Percentiles rank a stretch among this genome's conserved stretches.
These are phyloP conservation scores for Ovibos moschatus DNA, from an alignment of 2,113 vertebrate genomes.

Conservation along the genomic window DNA sequence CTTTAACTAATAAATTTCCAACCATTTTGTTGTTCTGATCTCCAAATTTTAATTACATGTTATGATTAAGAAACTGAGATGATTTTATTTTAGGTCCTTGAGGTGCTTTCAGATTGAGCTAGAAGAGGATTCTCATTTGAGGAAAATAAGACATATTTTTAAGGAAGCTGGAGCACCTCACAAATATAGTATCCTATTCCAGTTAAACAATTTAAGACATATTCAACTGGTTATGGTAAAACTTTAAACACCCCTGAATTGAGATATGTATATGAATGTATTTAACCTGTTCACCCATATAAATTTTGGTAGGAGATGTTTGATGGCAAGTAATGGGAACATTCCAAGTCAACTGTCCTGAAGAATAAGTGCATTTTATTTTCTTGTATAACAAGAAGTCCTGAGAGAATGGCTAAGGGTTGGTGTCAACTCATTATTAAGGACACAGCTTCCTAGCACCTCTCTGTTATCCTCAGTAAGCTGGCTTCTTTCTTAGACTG, in stretches of 20 bases:
- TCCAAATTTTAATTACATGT: background rate
- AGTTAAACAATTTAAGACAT: background rate
- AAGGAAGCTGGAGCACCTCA: background rate
- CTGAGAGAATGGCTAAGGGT: background rate
- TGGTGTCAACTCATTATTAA: background rate
- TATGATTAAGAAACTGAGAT: background rate
- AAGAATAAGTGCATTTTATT: background rate
- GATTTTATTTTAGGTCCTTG: background rate
- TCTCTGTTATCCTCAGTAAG: background rate
- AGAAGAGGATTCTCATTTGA: background rate
- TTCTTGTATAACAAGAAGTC: background rate
- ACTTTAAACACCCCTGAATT: background rate
- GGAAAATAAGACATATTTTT: background rate
- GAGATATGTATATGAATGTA: background rate
- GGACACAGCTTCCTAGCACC: background rate
- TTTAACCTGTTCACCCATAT: background rate
- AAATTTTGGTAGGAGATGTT: background rate
- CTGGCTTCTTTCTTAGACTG: background rate
- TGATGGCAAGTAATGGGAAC: background rate
- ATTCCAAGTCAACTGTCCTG: background rate
- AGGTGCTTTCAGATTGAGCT: background rate
- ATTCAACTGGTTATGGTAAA: background rate
- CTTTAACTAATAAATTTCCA: constrained; percentile 13
- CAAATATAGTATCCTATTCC: background rate
- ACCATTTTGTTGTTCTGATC: background rate